Evolutionary conservation across 64 coral and sea anemone genomes (phyloP).

Genomic region (Montipora sp.): DNA sequence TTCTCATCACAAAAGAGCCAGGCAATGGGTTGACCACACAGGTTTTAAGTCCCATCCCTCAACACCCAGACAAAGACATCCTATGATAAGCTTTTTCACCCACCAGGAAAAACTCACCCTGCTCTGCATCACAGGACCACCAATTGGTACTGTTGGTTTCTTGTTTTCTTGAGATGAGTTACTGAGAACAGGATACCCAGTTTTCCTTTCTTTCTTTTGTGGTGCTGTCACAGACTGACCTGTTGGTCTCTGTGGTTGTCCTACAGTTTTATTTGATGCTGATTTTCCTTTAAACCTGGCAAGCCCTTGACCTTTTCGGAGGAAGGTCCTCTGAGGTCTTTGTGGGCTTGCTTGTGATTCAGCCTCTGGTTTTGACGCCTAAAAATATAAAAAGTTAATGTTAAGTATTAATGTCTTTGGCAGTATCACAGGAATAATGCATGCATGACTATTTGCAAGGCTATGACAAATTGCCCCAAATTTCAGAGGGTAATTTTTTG

Average conservation of each 20-base stretch:
- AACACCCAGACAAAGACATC: no score
- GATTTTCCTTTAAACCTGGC: slow-evolving; percentile 78
- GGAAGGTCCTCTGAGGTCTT: slow-evolving; percentile 74
- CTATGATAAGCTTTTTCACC: neutral
- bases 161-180: neutral
- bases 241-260: neutral
- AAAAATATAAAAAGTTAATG: neutral
- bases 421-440: no score
- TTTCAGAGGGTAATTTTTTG: no score
- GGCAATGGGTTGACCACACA: no score
- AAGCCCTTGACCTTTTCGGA: slow-evolving; percentile 87
- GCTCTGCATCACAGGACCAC: slow-evolving; percentile 7
- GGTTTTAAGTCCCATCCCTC: no score
- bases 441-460: no score
- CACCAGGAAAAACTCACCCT: neutral
- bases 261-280: slow-evolving; percentile 24
- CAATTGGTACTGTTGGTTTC: neutral
- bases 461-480: no score
- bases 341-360: neutral
- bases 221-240: neutral
- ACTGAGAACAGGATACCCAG: neutral
- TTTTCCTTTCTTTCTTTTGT: slow-evolving; percentile 46
- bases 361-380: slow-evolving; percentile 26
- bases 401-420: no score
- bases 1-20: no score